Evolutionary conservation across 2,888 invertebrate genomes (phyloP).

Genomic region (Folsomia candida): DNA sequence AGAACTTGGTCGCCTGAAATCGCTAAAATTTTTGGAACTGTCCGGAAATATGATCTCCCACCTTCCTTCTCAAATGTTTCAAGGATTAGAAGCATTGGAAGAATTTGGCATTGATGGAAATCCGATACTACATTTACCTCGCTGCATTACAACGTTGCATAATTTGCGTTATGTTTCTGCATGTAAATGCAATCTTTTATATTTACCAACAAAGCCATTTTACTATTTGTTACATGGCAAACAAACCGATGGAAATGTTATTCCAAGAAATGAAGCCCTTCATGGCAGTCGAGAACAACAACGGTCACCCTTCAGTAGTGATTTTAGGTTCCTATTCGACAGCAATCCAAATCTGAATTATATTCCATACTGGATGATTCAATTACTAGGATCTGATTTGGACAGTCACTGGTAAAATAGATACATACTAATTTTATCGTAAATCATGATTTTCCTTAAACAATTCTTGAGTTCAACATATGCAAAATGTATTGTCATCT

Average conservation of each 20-base stretch:
- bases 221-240: constrained; percentile 22
- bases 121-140: constrained; percentile 39
- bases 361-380: constrained; percentile 45
- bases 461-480: too few relatives aligned
- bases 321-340: constrained; percentile 45
- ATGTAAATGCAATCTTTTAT: constrained; percentile 43
- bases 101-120: constrained; percentile 46
- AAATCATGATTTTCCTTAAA: too few relatives aligned
- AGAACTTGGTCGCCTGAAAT: constrained; percentile 27
- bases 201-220: constrained; percentile 45
- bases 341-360: constrained; percentile 45
- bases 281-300: background rate
- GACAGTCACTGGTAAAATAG: constrained; percentile 41
- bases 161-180: constrained; percentile 43
- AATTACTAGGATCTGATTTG: constrained; percentile 34
- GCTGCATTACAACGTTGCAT: constrained; percentile 27
- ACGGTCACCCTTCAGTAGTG: constrained; percentile 13
- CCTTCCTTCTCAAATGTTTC: constrained; percentile 33
- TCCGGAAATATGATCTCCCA: constrained; percentile 37
- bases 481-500: too few relatives aligned
- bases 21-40: constrained; percentile 39
- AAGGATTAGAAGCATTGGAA: constrained; percentile 34
- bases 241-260: background rate
- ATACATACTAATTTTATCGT: too few relatives aligned
- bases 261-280: background rate